These are phyloP conservation scores for Tapirus terrestris DNA, from an alignment of 2,113 vertebrate species.

Conservation along the genomic window DNA sequence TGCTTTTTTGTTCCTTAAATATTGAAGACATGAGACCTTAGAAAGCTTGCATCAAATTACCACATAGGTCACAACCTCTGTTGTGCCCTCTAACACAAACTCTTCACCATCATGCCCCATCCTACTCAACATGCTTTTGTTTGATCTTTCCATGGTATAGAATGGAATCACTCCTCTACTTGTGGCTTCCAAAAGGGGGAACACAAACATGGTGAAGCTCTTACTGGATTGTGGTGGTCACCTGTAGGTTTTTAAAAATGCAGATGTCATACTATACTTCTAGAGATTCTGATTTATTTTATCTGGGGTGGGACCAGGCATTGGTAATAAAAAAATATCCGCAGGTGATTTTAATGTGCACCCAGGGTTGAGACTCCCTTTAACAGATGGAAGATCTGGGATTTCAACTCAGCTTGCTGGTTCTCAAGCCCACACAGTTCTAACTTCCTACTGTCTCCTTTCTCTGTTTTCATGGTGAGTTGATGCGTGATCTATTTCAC, in stretches of 20 bases:
- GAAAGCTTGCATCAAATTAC: neutral
- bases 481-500: neutral
- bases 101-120: slow-evolving; percentile 60
- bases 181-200: slow-evolving; percentile 98
- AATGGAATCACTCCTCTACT: slow-evolving; percentile 98
- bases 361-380: neutral
- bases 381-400: neutral
- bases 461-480: neutral
- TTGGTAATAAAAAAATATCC: neutral
- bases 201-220: slow-evolving; percentile 98
- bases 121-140: slow-evolving; percentile 61
- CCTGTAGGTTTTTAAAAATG: neutral
- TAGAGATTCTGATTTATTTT: slow-evolving; percentile 11
- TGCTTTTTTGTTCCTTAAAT: slow-evolving; percentile 36
- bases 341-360: neutral
- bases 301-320: neutral
- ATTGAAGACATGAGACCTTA: neutral
- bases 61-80: neutral
- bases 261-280: neutral
- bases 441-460: neutral
- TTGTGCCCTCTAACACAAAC: slow-evolving; percentile 43
- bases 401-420: neutral
- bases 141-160: slow-evolving; percentile 88
- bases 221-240: slow-evolving; percentile 96
- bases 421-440: neutral